A percentile compares a stretch with the other conserved stretches of the same genome.
These are phyloP conservation scores for Cephus rjabovi DNA, from an alignment of 2,888 invertebrate genomes.

Conservation along the genomic window DNA sequence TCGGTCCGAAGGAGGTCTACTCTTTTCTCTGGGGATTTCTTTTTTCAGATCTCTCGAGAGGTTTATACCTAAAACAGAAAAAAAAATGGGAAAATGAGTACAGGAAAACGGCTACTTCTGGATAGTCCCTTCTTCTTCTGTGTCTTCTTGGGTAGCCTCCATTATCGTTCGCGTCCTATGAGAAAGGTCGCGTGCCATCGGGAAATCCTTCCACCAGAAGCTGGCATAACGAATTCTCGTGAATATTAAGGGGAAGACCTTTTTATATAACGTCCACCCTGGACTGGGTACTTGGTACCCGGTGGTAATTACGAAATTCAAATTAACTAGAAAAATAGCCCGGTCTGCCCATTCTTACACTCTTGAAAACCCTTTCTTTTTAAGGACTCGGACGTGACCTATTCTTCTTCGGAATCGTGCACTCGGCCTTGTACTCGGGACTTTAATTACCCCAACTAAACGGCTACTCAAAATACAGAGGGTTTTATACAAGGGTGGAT, in stretches of 20 bases:
- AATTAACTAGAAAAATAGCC: constrained; percentile 66
- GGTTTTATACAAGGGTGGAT: no score
- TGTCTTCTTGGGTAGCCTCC: no score
- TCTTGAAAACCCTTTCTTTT: constrained; percentile 39
- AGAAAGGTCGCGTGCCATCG: constrained; percentile 34
- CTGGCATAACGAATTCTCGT: constrained; percentile 49
- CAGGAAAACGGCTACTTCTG: no score
- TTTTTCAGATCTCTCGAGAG: no score
- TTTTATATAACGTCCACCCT: constrained; percentile 48
- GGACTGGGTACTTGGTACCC: constrained; percentile 41
- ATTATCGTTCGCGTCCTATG: constrained; percentile 22
- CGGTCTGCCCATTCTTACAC: constrained; percentile 51
- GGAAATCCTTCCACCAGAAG: not conserved
- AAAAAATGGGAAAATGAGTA: no score
- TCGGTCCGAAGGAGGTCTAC: no score
- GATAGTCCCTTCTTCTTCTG: no score
- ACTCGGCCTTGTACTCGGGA: constrained; percentile 65
- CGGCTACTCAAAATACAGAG: no score
- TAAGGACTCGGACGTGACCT: constrained; percentile 55
- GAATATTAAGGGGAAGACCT: constrained; percentile 59
- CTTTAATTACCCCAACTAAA: constrained; percentile 56
- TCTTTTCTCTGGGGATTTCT: no score
- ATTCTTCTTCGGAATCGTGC: constrained; percentile 44
- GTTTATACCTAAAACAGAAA: no score
- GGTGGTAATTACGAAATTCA: constrained; percentile 65